A percentile compares a stretch with the other conserved stretches of the same genome.
phyloP scores from a whole-genome alignment of 2,797 vertebrate species.

The Mormyrus hasselquistii region DNA sequence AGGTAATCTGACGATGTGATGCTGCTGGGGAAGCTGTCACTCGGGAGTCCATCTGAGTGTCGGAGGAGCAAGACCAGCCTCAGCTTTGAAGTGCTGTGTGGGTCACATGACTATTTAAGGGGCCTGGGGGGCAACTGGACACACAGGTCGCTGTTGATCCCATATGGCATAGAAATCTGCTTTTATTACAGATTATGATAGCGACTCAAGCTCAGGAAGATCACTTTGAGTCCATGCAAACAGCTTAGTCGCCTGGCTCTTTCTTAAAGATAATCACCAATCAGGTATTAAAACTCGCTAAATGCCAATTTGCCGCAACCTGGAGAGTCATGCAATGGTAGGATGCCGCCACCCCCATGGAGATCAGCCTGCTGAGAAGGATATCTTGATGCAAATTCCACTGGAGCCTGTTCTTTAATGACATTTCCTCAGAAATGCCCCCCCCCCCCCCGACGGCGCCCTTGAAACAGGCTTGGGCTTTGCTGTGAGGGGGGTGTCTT shows the following conservation, averaged over 20 bases:
- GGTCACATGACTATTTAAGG: neutral
- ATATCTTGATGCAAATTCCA: neutral
- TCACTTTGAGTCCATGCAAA: neutral
- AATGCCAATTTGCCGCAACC: neutral
- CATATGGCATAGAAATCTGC: neutral
- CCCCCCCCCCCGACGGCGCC: neutral
- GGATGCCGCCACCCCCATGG: neutral
- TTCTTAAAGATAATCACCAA: neutral
- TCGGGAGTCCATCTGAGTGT: neutral
- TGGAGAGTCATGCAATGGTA: neutral
- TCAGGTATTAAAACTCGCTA: neutral
- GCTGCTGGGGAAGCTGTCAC: neutral
- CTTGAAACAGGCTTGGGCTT: constrained; percentile 9
- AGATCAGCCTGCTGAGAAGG: neutral
- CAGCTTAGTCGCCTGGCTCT: neutral
- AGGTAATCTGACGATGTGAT: neutral
- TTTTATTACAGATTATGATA: neutral
- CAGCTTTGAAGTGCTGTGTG: neutral
- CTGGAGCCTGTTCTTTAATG: neutral
- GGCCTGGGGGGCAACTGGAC: neutral
- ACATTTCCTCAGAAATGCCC: neutral
- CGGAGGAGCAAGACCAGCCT: neutral
- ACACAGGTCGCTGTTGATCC: neutral
- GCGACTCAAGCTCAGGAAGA: neutral
- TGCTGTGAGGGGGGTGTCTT: constrained; percentile 52